Evolutionary conservation across 2,888 invertebrate genomes (phyloP).

Genomic region (Autographa gamma): DNA sequence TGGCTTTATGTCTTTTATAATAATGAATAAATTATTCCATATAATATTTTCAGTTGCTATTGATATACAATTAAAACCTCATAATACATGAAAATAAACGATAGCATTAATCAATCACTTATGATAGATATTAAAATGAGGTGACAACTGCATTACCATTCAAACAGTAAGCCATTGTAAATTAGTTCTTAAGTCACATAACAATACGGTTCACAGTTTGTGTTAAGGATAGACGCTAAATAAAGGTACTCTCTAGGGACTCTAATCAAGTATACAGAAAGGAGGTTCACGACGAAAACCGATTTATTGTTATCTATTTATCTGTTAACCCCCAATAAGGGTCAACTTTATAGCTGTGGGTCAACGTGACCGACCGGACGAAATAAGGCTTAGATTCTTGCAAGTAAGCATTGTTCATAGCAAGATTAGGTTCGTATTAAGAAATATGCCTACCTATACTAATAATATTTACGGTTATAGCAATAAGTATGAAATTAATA

Average conservation of each 20-base stretch:
- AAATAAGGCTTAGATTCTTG: constrained; percentile 28
- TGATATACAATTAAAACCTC: no score
- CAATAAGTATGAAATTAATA: no score
- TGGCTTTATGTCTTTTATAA: no score
- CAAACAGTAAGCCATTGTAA: not conserved
- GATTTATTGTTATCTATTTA: constrained; percentile 60
- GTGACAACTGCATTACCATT: no score
- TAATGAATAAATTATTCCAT: no score
- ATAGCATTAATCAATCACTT: no score
- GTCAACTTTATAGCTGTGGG: constrained; percentile 53
- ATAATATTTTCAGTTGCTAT: no score
- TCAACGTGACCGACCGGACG: constrained; percentile 36
- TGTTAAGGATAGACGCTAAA: constrained; percentile 8
- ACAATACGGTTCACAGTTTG: not conserved
- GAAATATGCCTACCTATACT: not conserved
- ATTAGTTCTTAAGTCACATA: not conserved
- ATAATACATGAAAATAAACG: no score
- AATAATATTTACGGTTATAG: no score
- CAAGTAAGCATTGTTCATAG: not conserved
- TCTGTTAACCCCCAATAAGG: constrained; percentile 54
- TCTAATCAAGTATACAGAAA: constrained; percentile 44
- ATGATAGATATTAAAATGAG: no score
- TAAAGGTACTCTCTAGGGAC: constrained; percentile 43
- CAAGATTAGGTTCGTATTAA: not conserved
- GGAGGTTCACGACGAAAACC: constrained; percentile 41